These are phyloP conservation scores for Zaprionus lachaisei DNA, from an alignment of 1,140 invertebrate genomes.

Conservation along the genomic window DNA sequence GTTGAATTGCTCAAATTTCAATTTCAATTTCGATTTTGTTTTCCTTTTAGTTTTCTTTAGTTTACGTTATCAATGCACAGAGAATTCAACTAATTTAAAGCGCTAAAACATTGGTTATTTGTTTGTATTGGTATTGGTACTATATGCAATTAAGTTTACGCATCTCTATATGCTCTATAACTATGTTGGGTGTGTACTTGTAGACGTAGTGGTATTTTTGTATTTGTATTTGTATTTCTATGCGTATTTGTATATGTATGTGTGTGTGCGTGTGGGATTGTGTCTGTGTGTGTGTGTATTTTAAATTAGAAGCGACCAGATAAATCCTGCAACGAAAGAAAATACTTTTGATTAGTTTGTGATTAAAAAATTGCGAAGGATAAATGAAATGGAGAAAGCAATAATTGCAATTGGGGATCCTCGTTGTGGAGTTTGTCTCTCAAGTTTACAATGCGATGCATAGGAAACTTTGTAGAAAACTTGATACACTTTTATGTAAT, in stretches of 20 bases:
- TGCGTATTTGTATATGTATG: conserved; percentile 50
- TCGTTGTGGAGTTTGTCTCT: neutral
- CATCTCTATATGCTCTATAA: conserved; percentile 56
- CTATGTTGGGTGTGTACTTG: conserved; percentile 49
- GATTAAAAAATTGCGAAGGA: neutral
- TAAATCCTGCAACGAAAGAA: conserved; percentile 63
- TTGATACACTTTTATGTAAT: neutral
- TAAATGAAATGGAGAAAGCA: neutral
- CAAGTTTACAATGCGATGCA: neutral
- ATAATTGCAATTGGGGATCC: neutral
- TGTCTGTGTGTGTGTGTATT: conserved; percentile 48
- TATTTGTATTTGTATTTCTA: conserved; percentile 50
- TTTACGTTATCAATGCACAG: conserved; percentile 47
- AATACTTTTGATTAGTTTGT: conserved; percentile 24
- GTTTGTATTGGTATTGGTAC: conserved; percentile 51
- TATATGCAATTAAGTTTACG: conserved; percentile 37
- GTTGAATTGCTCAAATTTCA: neutral
- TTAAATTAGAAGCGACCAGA: conserved; percentile 79
- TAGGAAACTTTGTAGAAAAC: neutral
- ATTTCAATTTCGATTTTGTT: neutral
- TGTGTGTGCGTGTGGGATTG: conserved; percentile 32
- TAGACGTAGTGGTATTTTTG: conserved; percentile 27
- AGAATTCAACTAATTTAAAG: conserved; percentile 77
- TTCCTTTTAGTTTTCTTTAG: conserved; percentile 22
- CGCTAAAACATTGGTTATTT: conserved; percentile 75